Evolutionary conservation across 1,140 invertebrate genomes (phyloP).

Genomic region (Tenebrio molitor): DNA sequence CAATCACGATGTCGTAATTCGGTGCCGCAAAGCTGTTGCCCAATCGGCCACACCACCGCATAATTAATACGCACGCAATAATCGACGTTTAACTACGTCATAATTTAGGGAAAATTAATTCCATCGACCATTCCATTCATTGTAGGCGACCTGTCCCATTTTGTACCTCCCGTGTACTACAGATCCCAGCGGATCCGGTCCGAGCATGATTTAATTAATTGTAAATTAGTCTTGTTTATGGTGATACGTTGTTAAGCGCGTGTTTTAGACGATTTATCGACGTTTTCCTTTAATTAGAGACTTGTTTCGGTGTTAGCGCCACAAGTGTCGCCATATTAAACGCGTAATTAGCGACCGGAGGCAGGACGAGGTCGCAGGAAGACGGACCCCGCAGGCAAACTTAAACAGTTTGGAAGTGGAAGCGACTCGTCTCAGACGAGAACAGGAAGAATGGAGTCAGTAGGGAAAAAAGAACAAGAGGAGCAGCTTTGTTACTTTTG

Average conservation of each 20-base stretch:
- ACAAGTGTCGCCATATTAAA: too few relatives aligned
- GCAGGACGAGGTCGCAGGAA: too few relatives aligned
- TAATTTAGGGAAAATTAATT: background rate
- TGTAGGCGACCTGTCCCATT: background rate
- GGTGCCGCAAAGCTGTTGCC: background rate
- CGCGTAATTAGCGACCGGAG: too few relatives aligned
- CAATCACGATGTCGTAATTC: background rate
- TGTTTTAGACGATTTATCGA: slow-evolving; percentile 26
- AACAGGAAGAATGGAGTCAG: too few relatives aligned
- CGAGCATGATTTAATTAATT: slow-evolving; percentile 3
- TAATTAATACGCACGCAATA: background rate
- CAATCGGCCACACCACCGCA: background rate
- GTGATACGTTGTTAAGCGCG: slow-evolving; percentile 19
- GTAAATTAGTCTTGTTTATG: slow-evolving; percentile 36
- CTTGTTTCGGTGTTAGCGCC: slow-evolving; percentile 25
- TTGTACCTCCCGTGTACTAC: background rate
- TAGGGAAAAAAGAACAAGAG: too few relatives aligned
- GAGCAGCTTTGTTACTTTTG: too few relatives aligned
- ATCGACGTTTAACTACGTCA: too few relatives aligned
- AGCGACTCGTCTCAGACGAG: too few relatives aligned
- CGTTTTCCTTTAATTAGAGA: slow-evolving; percentile 24
- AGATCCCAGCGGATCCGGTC: background rate
- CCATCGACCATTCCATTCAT: background rate
- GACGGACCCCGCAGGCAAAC: too few relatives aligned
- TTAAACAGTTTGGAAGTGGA: too few relatives aligned